phyloP scores from a whole-genome alignment of 2,888 invertebrate species.

The Drosophila lutescens region DNA sequence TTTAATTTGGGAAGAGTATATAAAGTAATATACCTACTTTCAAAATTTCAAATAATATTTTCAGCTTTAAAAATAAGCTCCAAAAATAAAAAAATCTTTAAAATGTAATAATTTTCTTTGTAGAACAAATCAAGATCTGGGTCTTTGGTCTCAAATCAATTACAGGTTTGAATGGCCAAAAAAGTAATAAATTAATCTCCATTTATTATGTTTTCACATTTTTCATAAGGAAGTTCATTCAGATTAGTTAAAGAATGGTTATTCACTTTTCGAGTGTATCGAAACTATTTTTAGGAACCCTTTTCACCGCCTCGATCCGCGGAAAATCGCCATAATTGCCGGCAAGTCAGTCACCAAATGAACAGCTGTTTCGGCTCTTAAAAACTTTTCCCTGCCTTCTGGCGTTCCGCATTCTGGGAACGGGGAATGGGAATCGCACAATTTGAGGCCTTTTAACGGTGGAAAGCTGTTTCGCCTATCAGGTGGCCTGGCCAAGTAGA shows the following conservation, averaged over 20 bases:
- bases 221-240: no score
- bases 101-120: no score
- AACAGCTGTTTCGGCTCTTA: conserved; percentile 23
- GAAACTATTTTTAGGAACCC: not conserved
- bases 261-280: not conserved
- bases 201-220: no score
- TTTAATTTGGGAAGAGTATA: not conserved
- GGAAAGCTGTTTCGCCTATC: conserved; percentile 24
- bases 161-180: no score
- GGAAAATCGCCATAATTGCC: conserved; percentile 12
- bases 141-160: no score
- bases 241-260: not conserved
- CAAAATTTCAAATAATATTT: no score
- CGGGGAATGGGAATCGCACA: conserved; percentile 19
- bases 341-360: conserved; percentile 15
- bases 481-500: conserved; percentile 17
- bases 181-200: no score
- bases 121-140: no score
- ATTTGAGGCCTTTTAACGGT: conserved; percentile 9
- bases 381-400: conserved; percentile 20
- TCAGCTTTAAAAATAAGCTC: no score
- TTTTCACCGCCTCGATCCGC: not conserved
- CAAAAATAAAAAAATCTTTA: no score
- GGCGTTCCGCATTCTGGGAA: conserved; percentile 27
- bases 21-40: no score